These are phyloP conservation scores for Drosophila busckii DNA, from an alignment of 1,140 invertebrate genomes.

Conservation along the genomic window DNA sequence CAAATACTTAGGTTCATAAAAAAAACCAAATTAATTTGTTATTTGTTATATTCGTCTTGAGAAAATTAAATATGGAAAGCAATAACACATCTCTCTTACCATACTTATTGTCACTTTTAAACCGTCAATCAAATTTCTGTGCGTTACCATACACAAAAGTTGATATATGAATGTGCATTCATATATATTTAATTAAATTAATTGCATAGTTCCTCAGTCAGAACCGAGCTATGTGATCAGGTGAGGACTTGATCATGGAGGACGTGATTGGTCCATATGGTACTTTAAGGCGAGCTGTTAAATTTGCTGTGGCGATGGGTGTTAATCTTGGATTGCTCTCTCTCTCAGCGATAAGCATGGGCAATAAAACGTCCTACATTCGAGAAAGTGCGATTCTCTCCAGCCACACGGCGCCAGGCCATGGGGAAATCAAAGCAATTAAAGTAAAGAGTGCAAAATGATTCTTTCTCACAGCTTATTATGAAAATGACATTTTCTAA, in stretches of 20 bases:
- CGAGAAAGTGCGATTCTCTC: too few species aligned
- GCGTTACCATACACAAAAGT: background rate
- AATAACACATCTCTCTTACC: constrained; percentile 25
- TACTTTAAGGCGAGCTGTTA: constrained; percentile 20
- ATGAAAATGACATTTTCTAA: too few species aligned
- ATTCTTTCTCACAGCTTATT: too few species aligned
- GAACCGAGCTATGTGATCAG: constrained; percentile 14
- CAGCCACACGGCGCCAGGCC: too few species aligned
- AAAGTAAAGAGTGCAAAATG: too few species aligned
- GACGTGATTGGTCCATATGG: constrained; percentile 19
- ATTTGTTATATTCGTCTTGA: too few species aligned
- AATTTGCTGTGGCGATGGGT: constrained; percentile 32
- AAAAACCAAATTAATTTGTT: background rate
- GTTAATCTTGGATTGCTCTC: constrained; percentile 31
- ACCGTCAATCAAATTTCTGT: constrained; percentile 26
- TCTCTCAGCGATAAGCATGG: constrained; percentile 8
- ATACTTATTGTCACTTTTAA: constrained; percentile 31
- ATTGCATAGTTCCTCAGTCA: constrained; percentile 3
- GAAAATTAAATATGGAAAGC: constrained; percentile 42
- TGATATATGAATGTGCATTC: background rate
- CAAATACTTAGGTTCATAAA: background rate
- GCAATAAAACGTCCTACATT: too few species aligned
- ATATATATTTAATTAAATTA: background rate
- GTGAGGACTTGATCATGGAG: constrained; percentile 11
- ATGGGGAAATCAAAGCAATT: too few species aligned